Percentiles rank a stretch among this genome's conserved stretches.
Evolutionary conservation across 2,888 invertebrate species (phyloP).

Genomic region (Allacma fusca): DNA sequence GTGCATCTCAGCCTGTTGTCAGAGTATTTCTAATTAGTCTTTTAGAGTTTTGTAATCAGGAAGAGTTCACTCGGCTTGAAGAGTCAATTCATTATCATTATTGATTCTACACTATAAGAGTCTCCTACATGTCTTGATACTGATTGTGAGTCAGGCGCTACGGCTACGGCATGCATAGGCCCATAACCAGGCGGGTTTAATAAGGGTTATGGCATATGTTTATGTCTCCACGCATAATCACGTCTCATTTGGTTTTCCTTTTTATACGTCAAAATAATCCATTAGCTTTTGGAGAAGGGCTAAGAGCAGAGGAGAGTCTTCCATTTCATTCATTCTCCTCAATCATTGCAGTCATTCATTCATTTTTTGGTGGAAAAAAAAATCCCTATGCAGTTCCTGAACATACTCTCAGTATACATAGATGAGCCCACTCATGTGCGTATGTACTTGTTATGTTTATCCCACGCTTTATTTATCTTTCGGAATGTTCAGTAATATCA

Average conservation of each 20-base stretch:
- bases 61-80: slow-evolving; percentile 18
- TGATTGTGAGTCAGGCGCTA: background rate
- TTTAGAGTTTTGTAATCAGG: slow-evolving; percentile 29
- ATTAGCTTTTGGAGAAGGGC: background rate
- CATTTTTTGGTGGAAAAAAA: slow-evolving; percentile 9
- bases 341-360: slow-evolving; percentile 25
- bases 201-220: background rate
- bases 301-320: background rate
- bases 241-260: slow-evolving; percentile 11
- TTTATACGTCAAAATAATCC: background rate
- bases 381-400: no score
- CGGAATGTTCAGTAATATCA: background rate
- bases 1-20: background rate
- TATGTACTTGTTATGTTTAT: background rate
- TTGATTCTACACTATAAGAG: background rate
- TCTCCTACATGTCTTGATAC: background rate
- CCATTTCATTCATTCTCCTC: slow-evolving; percentile 31
- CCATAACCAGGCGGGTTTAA: no score
- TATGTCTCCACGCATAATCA: background rate
- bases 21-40: slow-evolving; percentile 25
- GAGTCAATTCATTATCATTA: slow-evolving; percentile 10
- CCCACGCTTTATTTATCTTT: slow-evolving; percentile 5
- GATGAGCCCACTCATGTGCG: no score
- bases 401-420: no score
- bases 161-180: no score